These are phyloP conservation scores for Dendrocincla tyrannina DNA, from an alignment of 2,797 vertebrate genomes.

Conservation along the genomic window DNA sequence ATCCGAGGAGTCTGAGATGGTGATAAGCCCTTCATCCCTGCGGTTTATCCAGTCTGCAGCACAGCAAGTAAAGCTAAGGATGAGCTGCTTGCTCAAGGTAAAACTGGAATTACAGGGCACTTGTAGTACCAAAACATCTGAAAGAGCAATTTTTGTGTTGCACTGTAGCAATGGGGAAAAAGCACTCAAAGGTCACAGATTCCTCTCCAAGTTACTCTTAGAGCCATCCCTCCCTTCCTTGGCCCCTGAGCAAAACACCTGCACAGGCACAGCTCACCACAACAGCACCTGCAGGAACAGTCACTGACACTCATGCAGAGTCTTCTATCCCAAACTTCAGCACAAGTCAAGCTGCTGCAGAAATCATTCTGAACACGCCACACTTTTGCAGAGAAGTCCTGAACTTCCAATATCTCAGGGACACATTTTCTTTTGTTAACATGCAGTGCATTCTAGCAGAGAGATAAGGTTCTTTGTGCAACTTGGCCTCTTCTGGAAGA, in stretches of 20 bases:
- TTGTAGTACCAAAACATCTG: background rate
- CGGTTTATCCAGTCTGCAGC: conserved; percentile 69
- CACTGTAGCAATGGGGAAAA: background rate
- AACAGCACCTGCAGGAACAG: background rate
- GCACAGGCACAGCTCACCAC: background rate
- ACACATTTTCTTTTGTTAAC: background rate
- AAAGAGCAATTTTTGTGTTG: background rate
- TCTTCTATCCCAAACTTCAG: background rate
- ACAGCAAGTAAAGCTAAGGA: background rate
- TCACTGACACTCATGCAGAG: background rate
- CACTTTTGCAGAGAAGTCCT: background rate
- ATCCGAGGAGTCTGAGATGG: conserved; percentile 91
- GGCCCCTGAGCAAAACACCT: background rate
- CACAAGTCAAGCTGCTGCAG: background rate
- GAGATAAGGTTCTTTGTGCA: background rate
- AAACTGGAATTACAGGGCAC: background rate
- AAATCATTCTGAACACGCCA: background rate
- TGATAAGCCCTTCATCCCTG: conserved; percentile 76
- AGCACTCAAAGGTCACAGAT: background rate
- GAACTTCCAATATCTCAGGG: background rate
- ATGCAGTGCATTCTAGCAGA: background rate
- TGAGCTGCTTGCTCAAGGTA: background rate
- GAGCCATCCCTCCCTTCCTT: background rate
- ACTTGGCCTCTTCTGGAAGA: background rate
- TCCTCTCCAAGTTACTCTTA: background rate